Percentiles rank a stretch among this genome's conserved stretches.
phyloP scores from a whole-genome alignment of 2,113 vertebrate genomes.

The Lasiurus cinereus region DNA sequence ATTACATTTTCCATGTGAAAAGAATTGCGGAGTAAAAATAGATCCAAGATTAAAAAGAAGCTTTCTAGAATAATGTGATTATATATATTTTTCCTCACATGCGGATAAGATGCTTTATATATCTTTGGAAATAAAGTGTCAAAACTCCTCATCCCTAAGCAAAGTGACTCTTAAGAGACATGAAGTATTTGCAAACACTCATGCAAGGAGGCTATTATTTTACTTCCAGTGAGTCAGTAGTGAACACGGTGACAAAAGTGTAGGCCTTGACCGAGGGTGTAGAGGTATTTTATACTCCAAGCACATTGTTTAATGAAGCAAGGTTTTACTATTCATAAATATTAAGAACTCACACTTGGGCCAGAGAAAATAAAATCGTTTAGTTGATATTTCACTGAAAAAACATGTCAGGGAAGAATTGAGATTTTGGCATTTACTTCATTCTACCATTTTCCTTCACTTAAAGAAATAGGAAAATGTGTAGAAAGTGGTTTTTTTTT shows the following conservation, averaged over 20 bases:
- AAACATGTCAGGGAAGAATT: neutral
- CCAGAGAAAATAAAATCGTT: slow-evolving; percentile 64
- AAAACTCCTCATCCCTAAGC: slow-evolving; percentile 59
- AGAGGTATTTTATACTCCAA: neutral
- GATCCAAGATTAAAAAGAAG: neutral
- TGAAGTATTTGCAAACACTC: slow-evolving; percentile 78
- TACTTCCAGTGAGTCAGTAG: slow-evolving; percentile 73
- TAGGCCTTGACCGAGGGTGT: neutral
- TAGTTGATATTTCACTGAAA: slow-evolving; percentile 62
- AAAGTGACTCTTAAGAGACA: slow-evolving; percentile 79
- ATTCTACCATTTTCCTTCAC: neutral
- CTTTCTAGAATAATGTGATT: neutral
- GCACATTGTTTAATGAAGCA: slow-evolving; percentile 54
- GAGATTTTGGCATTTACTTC: neutral
- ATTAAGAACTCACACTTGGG: slow-evolving; percentile 60
- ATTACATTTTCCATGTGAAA: neutral
- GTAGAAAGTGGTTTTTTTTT: neutral
- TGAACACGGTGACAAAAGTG: slow-evolving; percentile 66
- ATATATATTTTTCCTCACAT: neutral
- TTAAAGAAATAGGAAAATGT: neutral
- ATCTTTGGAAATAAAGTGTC: slow-evolving; percentile 29
- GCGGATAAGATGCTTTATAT: neutral
- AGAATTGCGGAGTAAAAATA: slow-evolving; percentile 36
- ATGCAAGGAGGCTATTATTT: slow-evolving; percentile 81
- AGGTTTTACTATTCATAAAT: slow-evolving; percentile 13